Evolutionary conservation across 2,888 invertebrate genomes (phyloP).

Genomic region (Lasioglossum malachurum): DNA sequence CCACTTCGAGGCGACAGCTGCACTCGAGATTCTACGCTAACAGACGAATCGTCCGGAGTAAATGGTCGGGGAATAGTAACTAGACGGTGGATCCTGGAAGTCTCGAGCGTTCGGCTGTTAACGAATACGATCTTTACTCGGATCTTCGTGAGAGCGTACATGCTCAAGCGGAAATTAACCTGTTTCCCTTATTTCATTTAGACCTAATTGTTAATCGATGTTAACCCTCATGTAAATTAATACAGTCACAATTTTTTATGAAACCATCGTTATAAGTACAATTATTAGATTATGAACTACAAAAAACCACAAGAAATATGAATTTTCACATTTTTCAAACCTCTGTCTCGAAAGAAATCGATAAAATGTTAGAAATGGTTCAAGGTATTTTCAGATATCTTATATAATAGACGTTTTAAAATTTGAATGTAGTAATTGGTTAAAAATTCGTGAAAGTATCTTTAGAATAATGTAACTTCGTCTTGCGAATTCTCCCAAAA

Average conservation of each 20-base stretch:
- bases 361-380: background rate
- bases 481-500: background rate
- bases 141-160: background rate
- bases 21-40: background rate
- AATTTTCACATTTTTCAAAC: background rate
- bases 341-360: background rate
- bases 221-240: background rate
- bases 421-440: background rate
- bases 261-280: background rate
- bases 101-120: background rate
- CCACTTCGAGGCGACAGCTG: background rate
- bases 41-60: constrained; percentile 19
- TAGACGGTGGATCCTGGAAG: background rate
- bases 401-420: background rate
- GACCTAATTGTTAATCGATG: background rate
- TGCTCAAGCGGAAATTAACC: background rate
- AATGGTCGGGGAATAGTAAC: background rate
- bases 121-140: background rate
- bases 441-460: background rate
- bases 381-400: background rate
- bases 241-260: background rate
- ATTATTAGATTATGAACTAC: background rate
- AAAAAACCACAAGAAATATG: too few species aligned
- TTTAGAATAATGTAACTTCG: background rate
- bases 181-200: background rate